Base-by-base conservation (phyloP, 2,888 invertebrate genomes). In the Sabatieria punctata region DNA sequence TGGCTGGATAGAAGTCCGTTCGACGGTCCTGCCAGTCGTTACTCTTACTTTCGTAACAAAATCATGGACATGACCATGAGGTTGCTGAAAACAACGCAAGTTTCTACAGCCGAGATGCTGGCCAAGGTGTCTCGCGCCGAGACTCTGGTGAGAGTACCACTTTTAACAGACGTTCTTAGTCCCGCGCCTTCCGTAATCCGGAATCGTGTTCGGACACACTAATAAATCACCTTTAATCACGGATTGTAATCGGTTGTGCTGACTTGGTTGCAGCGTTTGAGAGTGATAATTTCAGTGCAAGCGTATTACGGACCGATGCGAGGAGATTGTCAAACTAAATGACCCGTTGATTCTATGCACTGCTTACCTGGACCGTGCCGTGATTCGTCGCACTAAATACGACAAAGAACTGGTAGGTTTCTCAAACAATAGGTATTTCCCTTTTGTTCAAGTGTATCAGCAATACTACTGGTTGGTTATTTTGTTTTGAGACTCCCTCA, bases 281-380 rank as follows among this genome's bases (percentile, higher is more conserved):
- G n/a, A n/a, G n/a, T n/a, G n/a, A n/a, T n/a, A n/a, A 33, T 54
- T 78, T 75, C 55, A 85, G 85, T 60, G 77, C 75, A 49, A 56
- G 52, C 75, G 78, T 58, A 69, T 88, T 51, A 79, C 81, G 4
- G 76, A 77, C 53, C 70, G 82, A 50, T 85, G 85, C 41, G 85
- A 88, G 69, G 78, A 79, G 61, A 78, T 89, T 60, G 61, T 65
- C 49, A 82, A 85, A 61, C 79, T 80, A 56, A 74, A 77, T 48
- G 91, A 93, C 73, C 85, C 91, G 2, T 76, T 85, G 73, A 77
- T 88, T 55, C 73, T 93, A 51, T 86, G 86, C 69, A 88, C 89
- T 6, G 83, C 88, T 1, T 79, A 82, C n/a, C 72, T 93, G 52
- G 85, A 85, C 68, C 71, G 84, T 51, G 85, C 86, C 33, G 79